A percentile compares a stretch with the other conserved stretches of the same genome.
Conservation (phyloP, 2,888 invertebrate genomes). For the Tupiocoris notatus region DNA sequence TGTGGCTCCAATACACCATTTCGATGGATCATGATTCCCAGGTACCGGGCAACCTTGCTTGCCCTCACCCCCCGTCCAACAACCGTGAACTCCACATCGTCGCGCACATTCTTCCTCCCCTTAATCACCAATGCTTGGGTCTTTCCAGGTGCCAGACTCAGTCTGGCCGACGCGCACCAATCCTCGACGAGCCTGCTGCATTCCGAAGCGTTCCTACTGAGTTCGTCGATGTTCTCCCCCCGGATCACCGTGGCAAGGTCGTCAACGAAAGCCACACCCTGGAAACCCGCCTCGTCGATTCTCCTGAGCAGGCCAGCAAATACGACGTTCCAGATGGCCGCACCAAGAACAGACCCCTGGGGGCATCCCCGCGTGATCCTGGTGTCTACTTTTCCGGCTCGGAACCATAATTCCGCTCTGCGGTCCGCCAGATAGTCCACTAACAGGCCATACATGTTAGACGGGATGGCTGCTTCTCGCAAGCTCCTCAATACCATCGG, state of each 20-base stretch:
- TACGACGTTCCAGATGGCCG: background rate
- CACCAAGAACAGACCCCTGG: no score
- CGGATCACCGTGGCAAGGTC: background rate
- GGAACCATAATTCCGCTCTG: slow-evolving; percentile 42
- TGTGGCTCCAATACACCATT: background rate
- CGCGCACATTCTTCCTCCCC: background rate
- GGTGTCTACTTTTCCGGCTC: background rate
- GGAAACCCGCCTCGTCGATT: background rate
- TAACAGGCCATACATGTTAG: slow-evolving; percentile 50
- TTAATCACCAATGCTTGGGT: background rate
- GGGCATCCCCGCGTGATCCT: background rate
- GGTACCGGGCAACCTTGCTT: background rate
- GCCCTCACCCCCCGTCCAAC: background rate
- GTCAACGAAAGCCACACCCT: background rate
- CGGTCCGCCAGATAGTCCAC: slow-evolving; percentile 49
- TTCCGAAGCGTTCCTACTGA: background rate
- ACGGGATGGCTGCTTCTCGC: slow-evolving; percentile 47
- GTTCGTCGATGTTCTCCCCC: background rate
- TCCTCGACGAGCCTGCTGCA: background rate
- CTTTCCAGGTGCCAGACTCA: background rate
- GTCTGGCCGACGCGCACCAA: background rate
- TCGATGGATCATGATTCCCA: background rate
- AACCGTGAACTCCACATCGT: background rate
- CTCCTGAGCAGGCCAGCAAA: background rate
- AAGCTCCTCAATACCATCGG: slow-evolving; percentile 49